These are phyloP conservation scores for Amazona vittata DNA, from an alignment of 2,113 vertebrate species.

Conservation along the genomic window DNA sequence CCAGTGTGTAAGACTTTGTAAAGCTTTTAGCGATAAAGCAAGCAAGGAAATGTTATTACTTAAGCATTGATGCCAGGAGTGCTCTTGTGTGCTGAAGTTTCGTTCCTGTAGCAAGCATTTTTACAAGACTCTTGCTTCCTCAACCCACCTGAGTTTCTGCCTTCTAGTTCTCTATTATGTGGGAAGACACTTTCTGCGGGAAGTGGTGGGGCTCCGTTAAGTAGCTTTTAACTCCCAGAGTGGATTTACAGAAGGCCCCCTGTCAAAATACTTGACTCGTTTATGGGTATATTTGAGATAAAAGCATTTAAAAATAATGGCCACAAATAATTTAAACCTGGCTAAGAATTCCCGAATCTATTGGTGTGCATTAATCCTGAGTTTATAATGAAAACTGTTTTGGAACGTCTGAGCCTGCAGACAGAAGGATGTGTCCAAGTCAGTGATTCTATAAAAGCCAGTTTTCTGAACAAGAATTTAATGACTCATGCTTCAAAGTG, in stretches of 20 bases:
- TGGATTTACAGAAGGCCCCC: not conserved
- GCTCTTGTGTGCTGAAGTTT: not conserved
- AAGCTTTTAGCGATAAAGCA: not conserved
- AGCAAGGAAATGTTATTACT: not conserved
- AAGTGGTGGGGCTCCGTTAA: not conserved
- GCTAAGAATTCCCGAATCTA: not conserved
- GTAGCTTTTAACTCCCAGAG: not conserved
- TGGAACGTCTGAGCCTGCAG: not conserved
- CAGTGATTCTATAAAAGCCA: not conserved
- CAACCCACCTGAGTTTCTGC: not conserved
- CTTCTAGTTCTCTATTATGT: not conserved
- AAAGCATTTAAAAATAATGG: not conserved
- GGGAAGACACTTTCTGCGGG: not conserved
- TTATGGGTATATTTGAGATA: not conserved
- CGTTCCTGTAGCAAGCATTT: not conserved
- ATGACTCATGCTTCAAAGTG: constrained; percentile 11
- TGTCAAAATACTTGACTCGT: not conserved
- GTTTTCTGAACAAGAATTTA: not conserved
- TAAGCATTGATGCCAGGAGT: not conserved
- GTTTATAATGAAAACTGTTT: not conserved
- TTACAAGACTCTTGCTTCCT: not conserved
- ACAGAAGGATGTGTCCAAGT: not conserved
- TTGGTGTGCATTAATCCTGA: not conserved
- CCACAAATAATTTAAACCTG: not conserved
- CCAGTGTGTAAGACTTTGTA: not conserved